A percentile compares a stretch with the other conserved stretches of the same genome.
phyloP scores from a whole-genome alignment of 92 coral and sea anemone genomes.

The Desmophyllum pertusum region DNA sequence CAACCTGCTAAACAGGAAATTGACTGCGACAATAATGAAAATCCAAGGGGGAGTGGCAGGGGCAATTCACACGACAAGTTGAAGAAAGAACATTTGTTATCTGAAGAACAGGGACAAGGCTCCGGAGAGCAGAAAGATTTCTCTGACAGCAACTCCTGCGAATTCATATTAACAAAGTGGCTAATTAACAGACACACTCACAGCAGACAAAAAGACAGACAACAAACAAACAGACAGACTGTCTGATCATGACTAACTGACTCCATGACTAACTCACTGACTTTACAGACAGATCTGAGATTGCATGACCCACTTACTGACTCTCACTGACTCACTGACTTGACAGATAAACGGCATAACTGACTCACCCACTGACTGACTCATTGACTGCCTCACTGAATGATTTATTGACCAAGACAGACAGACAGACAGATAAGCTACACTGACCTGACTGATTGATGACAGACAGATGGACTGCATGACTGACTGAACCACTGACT shows the following conservation, averaged over 20 bases:
- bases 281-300: background rate
- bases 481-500: no score
- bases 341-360: no score
- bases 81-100: conserved; percentile 25
- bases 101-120: conserved; percentile 47
- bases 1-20: conserved; percentile 68
- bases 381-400: no score
- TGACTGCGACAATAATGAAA: conserved; percentile 61
- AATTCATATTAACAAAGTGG: background rate
- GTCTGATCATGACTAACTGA: background rate
- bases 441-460: no score
- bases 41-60: conserved; percentile 48
- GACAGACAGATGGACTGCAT: no score
- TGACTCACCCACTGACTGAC: no score
- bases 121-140: conserved; percentile 15
- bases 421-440: no score
- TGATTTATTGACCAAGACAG: no score
- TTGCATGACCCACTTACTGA: no score
- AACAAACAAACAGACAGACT: background rate
- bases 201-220: background rate
- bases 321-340: no score
- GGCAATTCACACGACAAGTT: conserved; percentile 58
- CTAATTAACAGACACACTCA: background rate
- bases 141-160: conserved; percentile 29
- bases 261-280: background rate